These are phyloP conservation scores for Bombus difficillimus DNA, from an alignment of 1,140 invertebrate genomes.

Conservation along the genomic window DNA sequence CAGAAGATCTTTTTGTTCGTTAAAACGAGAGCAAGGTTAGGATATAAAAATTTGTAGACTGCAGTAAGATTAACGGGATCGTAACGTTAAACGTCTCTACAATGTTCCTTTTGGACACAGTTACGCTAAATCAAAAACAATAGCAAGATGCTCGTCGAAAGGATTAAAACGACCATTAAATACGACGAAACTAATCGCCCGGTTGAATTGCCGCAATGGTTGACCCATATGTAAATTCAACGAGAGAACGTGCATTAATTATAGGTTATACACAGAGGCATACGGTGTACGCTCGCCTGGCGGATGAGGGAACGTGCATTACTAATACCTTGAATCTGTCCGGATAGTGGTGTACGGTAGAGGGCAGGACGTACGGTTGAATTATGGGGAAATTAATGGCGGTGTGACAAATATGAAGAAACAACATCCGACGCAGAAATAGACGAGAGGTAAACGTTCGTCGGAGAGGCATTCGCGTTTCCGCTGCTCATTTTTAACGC, in stretches of 20 bases:
- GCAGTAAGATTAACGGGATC: neutral
- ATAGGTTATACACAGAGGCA: constrained; percentile 59
- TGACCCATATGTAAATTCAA: constrained; percentile 71
- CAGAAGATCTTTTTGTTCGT: neutral
- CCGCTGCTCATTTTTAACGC: constrained; percentile 55
- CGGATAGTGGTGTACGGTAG: constrained; percentile 13
- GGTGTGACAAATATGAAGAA: constrained; percentile 68
- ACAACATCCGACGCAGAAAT: constrained; percentile 66
- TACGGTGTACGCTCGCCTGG: constrained; percentile 24
- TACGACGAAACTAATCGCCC: constrained; percentile 47
- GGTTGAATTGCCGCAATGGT: constrained; percentile 51
- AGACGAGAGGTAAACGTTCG: constrained; percentile 58
- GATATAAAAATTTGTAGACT: neutral
- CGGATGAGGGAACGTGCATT: constrained; percentile 50
- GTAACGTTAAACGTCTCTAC: neutral
- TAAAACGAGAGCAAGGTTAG: neutral
- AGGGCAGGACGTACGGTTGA: constrained; percentile 57
- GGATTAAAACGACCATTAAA: constrained; percentile 48
- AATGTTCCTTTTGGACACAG: neutral
- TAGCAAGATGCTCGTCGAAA: constrained; percentile 1
- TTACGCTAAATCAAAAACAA: neutral
- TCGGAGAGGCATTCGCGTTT: constrained; percentile 20
- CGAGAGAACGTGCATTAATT: constrained; percentile 69
- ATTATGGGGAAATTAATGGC: constrained; percentile 73
- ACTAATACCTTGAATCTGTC: constrained; percentile 71